Evolutionary conservation across 1,140 invertebrate species (phyloP).

Genomic region (Pseudomyrmex flavicornis): DNA sequence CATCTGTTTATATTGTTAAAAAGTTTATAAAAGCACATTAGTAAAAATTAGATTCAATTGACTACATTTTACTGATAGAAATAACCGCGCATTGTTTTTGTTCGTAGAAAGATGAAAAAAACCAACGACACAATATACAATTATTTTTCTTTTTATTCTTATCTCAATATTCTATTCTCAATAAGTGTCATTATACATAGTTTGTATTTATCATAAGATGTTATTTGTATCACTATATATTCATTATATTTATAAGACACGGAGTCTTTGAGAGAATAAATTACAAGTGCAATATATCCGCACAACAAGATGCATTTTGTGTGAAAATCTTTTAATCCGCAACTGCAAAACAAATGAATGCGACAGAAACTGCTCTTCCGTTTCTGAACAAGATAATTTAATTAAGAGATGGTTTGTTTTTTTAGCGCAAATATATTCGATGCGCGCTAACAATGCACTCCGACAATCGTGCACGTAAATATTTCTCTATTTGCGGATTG

Average conservation of each 20-base stretch:
- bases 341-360: slow-evolving; percentile 28
- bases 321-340: slow-evolving; percentile 55
- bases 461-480: neutral
- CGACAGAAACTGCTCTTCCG: slow-evolving; percentile 32
- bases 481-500: neutral
- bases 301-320: slow-evolving; percentile 40
- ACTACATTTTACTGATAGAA: too few relatives aligned
- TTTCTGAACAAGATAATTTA: slow-evolving; percentile 45
- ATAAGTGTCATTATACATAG: too few relatives aligned
- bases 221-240: neutral
- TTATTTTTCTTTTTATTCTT: too few relatives aligned
- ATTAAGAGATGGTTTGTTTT: slow-evolving; percentile 37
- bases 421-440: slow-evolving; percentile 26
- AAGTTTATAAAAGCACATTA: too few relatives aligned
- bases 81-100: too few relatives aligned
- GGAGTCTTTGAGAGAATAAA: slow-evolving; percentile 8
- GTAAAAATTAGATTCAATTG: too few relatives aligned
- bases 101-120: too few relatives aligned
- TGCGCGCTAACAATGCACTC: slow-evolving; percentile 41
- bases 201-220: too few relatives aligned
- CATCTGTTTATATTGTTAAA: too few relatives aligned
- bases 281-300: slow-evolving; percentile 4
- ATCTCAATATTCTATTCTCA: too few relatives aligned
- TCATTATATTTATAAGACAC: slow-evolving; percentile 23
- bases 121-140: too few relatives aligned